These are phyloP conservation scores for Catalaphyllia jardinei DNA, from an alignment of 64 coral and sea anemone genomes.

Conservation along the genomic window DNA sequence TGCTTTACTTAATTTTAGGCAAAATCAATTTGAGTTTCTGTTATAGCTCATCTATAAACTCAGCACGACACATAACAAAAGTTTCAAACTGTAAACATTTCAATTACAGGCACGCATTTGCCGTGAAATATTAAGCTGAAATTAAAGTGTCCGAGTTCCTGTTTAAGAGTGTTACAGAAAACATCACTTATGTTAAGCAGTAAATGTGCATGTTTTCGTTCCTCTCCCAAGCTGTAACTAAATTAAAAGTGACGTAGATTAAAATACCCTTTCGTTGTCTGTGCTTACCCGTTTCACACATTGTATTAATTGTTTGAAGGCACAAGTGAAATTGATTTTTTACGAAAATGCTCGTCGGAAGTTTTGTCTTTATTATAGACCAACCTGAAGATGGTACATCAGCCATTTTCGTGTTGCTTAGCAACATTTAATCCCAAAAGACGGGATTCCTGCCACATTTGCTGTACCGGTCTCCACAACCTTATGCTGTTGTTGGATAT, in stretches of 20 bases:
- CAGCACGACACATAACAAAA: not conserved
- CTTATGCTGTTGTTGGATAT: no score
- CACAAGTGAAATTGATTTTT: no score
- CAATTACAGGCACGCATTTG: not conserved
- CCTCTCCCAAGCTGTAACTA: not conserved
- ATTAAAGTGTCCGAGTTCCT: not conserved
- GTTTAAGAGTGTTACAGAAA: not conserved
- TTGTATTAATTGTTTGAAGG: no score
- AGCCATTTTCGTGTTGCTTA: no score
- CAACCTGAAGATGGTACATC: no score
- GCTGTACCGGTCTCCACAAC: no score
- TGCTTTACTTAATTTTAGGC: not conserved
- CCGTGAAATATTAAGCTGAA: not conserved
- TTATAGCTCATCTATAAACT: not conserved
- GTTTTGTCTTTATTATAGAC: no score
- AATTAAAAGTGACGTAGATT: not conserved
- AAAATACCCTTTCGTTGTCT: not conserved
- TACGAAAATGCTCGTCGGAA: no score
- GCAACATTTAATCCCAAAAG: no score
- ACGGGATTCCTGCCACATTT: no score
- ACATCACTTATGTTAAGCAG: not conserved
- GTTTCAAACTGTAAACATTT: not conserved
- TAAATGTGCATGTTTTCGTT: not conserved
- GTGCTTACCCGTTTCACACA: no score
- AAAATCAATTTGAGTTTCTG: constrained; percentile 3